Evolutionary conservation across 2,113 vertebrate genomes (phyloP), one percentile per base, ranked within the genome.

Genomic region (Formicarius rufipectus): DNA sequence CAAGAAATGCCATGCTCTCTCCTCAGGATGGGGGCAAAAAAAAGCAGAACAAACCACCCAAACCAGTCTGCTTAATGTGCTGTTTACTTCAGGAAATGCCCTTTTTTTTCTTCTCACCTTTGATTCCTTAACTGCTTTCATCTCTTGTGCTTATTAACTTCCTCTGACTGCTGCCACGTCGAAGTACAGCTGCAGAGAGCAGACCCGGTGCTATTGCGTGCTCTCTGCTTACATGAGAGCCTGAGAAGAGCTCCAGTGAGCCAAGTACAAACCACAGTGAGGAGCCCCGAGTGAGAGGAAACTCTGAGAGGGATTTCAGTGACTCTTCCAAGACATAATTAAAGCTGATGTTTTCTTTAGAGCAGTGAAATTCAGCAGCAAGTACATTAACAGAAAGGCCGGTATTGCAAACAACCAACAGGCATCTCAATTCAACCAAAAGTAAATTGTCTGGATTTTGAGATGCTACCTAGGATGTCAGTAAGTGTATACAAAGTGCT

Each of bases 171-270:
- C 35, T 5, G 5, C 66, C 31, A 49, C 0, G 1, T 28, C 53
- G 15, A 30, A 35, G 56, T 20, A 71, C 35, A 79, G 49, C 56
- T 24, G 24, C 35, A 68, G 47, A 78, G 52, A 72, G 22, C 66
- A 73, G 52, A 14, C 21, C 47, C 1, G 0, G 30, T 6, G 39
- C 84, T 56, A 31, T 25, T 0, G 3, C 0, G 1, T 87, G 83
- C 67, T 68, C 44, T 42, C 19, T 35, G 55, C 47, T 79, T 49
- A 37, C 2, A 0, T 4, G 20, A 88, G 24, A 91, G 39, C 40
- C 55, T 0, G 1, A 55, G 27, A 68, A 31, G 25, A 69, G 35
- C 78, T 50, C 42, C 66, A 78, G 66, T 15, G 9, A 93, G 62
- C 60, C 44, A 73, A 63, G 44, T 5, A 50, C 53, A 82, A 91